Evolutionary conservation across 1,140 invertebrate species (phyloP).

Genomic region (Acyrthosiphon pisum): DNA sequence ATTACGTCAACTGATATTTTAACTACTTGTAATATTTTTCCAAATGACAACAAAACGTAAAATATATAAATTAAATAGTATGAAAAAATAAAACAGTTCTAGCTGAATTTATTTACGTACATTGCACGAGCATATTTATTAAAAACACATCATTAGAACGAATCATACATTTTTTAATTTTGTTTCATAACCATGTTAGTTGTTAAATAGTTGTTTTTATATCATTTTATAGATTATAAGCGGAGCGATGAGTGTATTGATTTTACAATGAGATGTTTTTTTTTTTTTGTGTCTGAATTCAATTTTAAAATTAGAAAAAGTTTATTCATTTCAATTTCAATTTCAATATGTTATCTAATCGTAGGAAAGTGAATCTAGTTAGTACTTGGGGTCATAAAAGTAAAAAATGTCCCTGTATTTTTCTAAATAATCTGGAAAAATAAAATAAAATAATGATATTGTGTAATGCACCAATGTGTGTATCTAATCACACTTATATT

Average conservation of each 20-base stretch:
- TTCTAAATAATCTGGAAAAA: no score
- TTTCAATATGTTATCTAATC: not conserved
- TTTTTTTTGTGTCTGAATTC: not conserved
- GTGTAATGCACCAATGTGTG: no score
- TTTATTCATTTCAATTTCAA: not conserved
- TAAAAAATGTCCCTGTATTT: no score
- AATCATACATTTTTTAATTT: not conserved
- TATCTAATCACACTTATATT: not conserved
- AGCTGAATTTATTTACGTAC: not conserved
- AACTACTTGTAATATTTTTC: not conserved
- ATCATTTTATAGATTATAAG: not conserved
- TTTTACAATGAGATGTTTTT: not conserved
- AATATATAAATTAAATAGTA: not conserved
- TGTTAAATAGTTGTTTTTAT: not conserved
- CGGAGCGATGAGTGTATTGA: not conserved
- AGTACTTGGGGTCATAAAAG: not conserved
- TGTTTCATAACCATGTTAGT: not conserved
- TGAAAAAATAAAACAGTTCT: not conserved
- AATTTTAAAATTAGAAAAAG: not conserved
- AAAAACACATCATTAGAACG: not conserved
- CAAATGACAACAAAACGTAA: not conserved
- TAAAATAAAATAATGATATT: no score
- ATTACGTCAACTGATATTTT: not conserved
- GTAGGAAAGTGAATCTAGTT: not conserved
- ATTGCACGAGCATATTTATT: not conserved